Percentiles rank a stretch among this genome's conserved stretches.
Evolutionary conservation across 2,888 invertebrate species (phyloP).

Genomic region (Sminthurides aquaticus): DNA sequence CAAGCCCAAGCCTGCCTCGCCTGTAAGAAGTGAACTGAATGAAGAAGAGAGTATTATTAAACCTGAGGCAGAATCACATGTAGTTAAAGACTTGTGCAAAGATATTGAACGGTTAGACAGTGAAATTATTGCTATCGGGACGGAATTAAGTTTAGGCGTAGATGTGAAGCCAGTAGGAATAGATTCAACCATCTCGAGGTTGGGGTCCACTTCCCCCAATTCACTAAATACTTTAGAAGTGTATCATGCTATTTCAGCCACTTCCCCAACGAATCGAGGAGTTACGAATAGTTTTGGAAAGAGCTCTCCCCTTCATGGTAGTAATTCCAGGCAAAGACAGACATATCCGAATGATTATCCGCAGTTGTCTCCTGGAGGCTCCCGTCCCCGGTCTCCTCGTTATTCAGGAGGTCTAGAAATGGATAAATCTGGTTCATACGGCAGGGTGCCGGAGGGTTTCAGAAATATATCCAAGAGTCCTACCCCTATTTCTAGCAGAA

Average conservation of each 20-base stretch:
- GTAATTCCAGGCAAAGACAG: not conserved
- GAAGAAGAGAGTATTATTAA: not conserved
- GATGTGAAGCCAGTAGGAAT: not conserved
- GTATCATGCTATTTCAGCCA: not conserved
- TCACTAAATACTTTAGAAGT: conserved; percentile 1
- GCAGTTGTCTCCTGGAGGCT: not conserved
- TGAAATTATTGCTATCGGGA: not conserved
- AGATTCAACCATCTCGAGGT: not conserved
- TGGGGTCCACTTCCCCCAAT: not conserved
- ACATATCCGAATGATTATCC: not conserved
- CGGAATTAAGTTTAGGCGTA: not conserved
- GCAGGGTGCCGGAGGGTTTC: not conserved
- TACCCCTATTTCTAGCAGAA: not conserved
- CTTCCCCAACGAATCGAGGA: not conserved
- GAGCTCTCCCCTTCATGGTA: not conserved
- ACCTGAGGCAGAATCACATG: not conserved
- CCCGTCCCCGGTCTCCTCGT: not conserved
- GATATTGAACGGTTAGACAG: not conserved
- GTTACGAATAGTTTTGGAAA: not conserved
- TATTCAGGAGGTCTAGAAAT: not conserved
- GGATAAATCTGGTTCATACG: not conserved
- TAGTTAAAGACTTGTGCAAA: not conserved
- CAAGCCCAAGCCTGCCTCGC: not conserved
- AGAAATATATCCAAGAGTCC: not conserved
- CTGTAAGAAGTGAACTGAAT: not conserved